phyloP scores from a whole-genome alignment of 2,113 vertebrate species.

The Heterocephalus glaber region DNA sequence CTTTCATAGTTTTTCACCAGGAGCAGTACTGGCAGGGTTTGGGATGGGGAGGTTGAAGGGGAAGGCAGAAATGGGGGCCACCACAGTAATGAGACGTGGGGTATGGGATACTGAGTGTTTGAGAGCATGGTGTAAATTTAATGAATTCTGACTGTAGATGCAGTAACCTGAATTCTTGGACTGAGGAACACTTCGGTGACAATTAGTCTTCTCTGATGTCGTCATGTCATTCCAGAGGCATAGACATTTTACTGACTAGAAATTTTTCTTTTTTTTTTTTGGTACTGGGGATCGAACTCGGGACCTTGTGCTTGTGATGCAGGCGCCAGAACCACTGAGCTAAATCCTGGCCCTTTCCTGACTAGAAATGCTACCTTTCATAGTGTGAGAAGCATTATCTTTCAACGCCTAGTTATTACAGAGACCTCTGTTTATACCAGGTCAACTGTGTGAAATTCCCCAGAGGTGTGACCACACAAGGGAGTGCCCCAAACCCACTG shows the following conservation, averaged over 20 bases:
- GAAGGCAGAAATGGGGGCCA: background rate
- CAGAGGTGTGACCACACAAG: background rate
- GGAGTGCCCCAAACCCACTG: too few species aligned
- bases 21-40: background rate
- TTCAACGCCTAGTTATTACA: background rate
- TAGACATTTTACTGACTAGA: background rate
- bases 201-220: background rate
- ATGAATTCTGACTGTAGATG: background rate
- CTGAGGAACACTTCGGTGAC: background rate
- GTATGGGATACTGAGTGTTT: background rate
- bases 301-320: too few species aligned
- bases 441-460: background rate
- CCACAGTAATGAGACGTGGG: background rate
- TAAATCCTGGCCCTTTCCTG: too few species aligned
- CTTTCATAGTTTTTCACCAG: background rate
- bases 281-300: too few species aligned
- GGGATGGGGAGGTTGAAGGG: background rate
- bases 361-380: background rate
- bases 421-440: background rate
- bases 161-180: background rate
- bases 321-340: too few species aligned
- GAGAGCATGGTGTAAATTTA: background rate
- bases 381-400: background rate
- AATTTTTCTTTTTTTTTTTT: too few species aligned
- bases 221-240: background rate